Conservation (phyloP, 2,888 invertebrate genomes). For the Caenorhabditis afra region DNA sequence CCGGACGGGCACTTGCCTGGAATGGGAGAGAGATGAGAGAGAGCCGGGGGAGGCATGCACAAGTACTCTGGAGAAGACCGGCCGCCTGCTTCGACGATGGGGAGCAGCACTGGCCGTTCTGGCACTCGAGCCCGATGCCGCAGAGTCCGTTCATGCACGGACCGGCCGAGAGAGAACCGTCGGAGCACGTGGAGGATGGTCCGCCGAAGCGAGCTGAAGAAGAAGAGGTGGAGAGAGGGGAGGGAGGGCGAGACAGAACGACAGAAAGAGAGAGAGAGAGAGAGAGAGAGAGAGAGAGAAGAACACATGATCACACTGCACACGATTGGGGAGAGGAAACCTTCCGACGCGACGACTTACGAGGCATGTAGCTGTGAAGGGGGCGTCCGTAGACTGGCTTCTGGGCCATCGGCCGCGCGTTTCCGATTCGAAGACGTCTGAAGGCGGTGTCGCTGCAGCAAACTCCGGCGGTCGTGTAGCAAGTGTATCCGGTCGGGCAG, state of each 20-base stretch:
- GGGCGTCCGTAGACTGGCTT: conserved; percentile 64
- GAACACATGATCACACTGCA: conserved; percentile 11
- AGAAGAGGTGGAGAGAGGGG: conserved; percentile 37
- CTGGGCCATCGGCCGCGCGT: conserved; percentile 35
- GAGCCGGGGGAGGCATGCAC: conserved; percentile 16
- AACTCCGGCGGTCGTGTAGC: conserved; percentile 61
- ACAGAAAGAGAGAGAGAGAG: neutral
- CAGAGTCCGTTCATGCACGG: conserved; percentile 79
- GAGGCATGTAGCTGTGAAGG: conserved; percentile 69
- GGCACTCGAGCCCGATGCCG: conserved; percentile 73
- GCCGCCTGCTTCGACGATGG: conserved; percentile 37
- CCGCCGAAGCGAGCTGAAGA: conserved; percentile 56
- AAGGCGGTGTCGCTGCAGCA: conserved; percentile 64
- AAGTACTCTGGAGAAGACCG: conserved; percentile 37
- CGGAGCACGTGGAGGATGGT: conserved; percentile 64
- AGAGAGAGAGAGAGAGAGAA: conserved; percentile 17
- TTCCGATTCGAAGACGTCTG: conserved; percentile 54
- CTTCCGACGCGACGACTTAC: conserved; percentile 46
- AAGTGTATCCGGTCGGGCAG: conserved; percentile 72
- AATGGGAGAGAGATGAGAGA: conserved; percentile 46
- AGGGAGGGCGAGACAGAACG: neutral
- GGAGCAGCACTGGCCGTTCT: conserved; percentile 69
- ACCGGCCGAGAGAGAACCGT: conserved; percentile 69
- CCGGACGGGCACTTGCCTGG: conserved; percentile 72
- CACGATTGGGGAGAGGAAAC: neutral